These are phyloP conservation scores for Drosophila nigricruria DNA, from an alignment of 2,888 invertebrate species.

Conservation along the genomic window DNA sequence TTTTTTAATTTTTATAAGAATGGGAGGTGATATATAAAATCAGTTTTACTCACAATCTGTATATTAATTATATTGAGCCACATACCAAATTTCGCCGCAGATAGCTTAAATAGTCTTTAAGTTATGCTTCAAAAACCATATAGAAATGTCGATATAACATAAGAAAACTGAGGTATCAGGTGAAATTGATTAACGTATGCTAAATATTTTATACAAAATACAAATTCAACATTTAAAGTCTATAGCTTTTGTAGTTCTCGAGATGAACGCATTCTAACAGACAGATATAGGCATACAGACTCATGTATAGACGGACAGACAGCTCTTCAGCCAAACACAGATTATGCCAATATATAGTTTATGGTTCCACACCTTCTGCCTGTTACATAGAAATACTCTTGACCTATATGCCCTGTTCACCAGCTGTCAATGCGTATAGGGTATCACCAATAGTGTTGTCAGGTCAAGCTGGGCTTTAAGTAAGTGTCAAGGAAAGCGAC, in stretches of 20 bases:
- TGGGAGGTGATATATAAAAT: no score
- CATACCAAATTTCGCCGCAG: background rate
- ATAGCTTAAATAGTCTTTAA: background rate
- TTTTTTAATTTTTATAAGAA: background rate
- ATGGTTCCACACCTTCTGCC: no score
- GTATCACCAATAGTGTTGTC: constrained; percentile 9
- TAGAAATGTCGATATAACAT: background rate
- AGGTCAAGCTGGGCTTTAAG: constrained; percentile 40
- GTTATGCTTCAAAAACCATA: background rate
- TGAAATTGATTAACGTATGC: background rate
- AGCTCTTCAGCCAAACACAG: no score
- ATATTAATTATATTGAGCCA: background rate
- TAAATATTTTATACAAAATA: background rate
- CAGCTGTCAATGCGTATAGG: background rate
- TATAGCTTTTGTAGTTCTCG: background rate
- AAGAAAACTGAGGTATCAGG: background rate
- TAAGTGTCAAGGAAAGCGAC: constrained; percentile 36
- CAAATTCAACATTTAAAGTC: background rate
- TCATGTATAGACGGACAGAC: background rate
- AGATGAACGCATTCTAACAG: background rate
- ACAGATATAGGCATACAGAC: background rate
- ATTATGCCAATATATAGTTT: no score
- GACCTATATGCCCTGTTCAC: background rate
- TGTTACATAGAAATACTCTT: rapidly evolving
- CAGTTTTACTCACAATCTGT: background rate